phyloP scores from a whole-genome alignment of 2,113 vertebrate genomes.

The Oncorhynchus gorbuscha region DNA sequence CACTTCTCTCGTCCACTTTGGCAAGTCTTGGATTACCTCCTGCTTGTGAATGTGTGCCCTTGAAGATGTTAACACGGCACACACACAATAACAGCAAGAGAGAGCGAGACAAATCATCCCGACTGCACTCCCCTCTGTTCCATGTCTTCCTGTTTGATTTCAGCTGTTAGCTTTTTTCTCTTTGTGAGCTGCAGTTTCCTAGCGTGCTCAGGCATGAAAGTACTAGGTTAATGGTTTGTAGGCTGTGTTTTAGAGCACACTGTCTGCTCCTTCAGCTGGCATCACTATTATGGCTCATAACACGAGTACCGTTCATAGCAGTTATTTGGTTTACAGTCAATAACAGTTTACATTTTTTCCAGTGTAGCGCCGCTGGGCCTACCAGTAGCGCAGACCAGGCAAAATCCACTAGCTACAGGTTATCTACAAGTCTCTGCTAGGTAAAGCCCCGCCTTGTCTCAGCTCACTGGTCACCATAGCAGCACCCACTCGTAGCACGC shows the following conservation, averaged over 20 bases:
- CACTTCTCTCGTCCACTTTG: not conserved
- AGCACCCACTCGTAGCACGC: too few relatives aligned
- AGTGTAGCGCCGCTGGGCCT: too few relatives aligned
- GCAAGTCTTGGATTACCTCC: not conserved
- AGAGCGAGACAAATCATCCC: not conserved
- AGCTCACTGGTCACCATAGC: too few relatives aligned
- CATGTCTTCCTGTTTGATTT: not conserved
- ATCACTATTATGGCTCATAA: not conserved
- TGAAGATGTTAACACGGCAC: not conserved
- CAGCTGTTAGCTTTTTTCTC: too few relatives aligned
- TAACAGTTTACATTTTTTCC: not conserved
- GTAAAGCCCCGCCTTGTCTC: too few relatives aligned
- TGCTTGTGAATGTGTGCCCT: not conserved
- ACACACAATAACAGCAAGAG: not conserved
- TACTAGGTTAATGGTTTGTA: not conserved
- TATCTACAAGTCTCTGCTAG: too few relatives aligned
- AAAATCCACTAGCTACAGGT: too few relatives aligned
- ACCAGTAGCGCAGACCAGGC: too few relatives aligned
- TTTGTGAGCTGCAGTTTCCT: not conserved
- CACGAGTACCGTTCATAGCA: not conserved
- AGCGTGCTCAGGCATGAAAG: not conserved
- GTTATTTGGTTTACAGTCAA: not conserved
- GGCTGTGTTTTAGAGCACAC: not conserved
- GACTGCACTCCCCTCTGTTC: not conserved
- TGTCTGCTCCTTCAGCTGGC: not conserved